A percentile compares a stretch with the other conserved stretches of the same genome.
These are phyloP conservation scores for Iphiclides podalirius DNA, from an alignment of 2,888 invertebrate species.

Conservation along the genomic window DNA sequence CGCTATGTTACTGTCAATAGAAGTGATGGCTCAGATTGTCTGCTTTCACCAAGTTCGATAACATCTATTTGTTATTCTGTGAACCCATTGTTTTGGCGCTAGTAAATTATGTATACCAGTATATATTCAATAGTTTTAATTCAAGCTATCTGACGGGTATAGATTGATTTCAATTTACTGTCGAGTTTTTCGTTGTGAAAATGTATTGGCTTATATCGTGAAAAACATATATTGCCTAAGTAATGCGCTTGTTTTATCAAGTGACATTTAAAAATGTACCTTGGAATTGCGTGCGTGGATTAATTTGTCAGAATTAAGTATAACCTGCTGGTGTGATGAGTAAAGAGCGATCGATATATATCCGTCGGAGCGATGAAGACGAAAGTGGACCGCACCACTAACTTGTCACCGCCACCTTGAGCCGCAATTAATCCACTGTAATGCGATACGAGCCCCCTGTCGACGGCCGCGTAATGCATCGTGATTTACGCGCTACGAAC, in stretches of 20 bases:
- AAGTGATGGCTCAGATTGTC: conserved; percentile 11
- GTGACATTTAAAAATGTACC: conserved; percentile 5
- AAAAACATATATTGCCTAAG: conserved; percentile 1
- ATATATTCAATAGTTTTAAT: conserved; percentile 17
- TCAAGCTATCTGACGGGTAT: conserved; percentile 12
- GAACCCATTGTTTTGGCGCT: conserved; percentile 14
- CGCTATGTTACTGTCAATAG: conserved; percentile 16
- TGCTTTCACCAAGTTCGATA: conserved; percentile 16
- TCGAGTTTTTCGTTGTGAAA: background rate
- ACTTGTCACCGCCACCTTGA: conserved; percentile 50
- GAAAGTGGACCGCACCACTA: conserved; percentile 13
- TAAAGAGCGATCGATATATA: background rate
- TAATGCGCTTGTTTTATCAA: conserved; percentile 10
- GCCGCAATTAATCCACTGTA: conserved; percentile 73
- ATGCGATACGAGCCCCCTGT: conserved; percentile 73
- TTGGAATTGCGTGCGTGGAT: background rate
- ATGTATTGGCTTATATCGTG: background rate
- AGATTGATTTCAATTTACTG: conserved; percentile 6
- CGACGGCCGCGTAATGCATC: conserved; percentile 74
- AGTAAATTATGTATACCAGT: conserved; percentile 13
- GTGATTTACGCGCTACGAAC: conserved; percentile 74
- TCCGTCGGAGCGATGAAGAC: background rate
- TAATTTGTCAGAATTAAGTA: background rate
- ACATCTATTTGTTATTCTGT: conserved; percentile 20
- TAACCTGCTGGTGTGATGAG: background rate